Evolutionary conservation across 2,113 vertebrate species (phyloP).

Genomic region (Gracilinanus agilis): DNA sequence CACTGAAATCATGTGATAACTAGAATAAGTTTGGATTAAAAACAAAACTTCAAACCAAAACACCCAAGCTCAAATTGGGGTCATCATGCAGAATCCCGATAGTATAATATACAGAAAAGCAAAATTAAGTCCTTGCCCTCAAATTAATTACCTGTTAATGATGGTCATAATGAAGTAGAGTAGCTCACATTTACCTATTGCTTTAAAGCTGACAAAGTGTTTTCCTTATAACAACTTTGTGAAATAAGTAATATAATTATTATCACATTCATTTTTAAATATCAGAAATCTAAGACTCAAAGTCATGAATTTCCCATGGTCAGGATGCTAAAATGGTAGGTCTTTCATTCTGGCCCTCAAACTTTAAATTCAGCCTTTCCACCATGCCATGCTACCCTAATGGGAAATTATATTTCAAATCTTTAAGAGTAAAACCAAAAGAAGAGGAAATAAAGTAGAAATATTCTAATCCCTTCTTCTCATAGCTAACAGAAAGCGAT

Average conservation of each 20-base stretch:
- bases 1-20: not conserved
- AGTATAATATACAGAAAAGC: not conserved
- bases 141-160: not conserved
- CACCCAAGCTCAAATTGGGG: accelerated
- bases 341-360: not conserved
- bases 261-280: not conserved
- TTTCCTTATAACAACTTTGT: not conserved
- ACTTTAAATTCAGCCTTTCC: not conserved
- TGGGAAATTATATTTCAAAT: not conserved
- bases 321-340: not conserved
- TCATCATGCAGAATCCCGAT: not conserved
- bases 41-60: not conserved
- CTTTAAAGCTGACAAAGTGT: not conserved
- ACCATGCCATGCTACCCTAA: not conserved
- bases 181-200: not conserved
- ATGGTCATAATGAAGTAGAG: not conserved
- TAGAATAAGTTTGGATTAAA: not conserved
- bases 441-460: not conserved
- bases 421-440: not conserved
- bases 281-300: not conserved
- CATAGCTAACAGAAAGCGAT: not conserved
- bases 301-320: not conserved
- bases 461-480: not conserved
- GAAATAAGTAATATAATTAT: not conserved
- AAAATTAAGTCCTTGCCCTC: not conserved